Base-by-base conservation (phyloP, 2,797 vertebrate genomes). In the Thaleichthys pacificus region DNA sequence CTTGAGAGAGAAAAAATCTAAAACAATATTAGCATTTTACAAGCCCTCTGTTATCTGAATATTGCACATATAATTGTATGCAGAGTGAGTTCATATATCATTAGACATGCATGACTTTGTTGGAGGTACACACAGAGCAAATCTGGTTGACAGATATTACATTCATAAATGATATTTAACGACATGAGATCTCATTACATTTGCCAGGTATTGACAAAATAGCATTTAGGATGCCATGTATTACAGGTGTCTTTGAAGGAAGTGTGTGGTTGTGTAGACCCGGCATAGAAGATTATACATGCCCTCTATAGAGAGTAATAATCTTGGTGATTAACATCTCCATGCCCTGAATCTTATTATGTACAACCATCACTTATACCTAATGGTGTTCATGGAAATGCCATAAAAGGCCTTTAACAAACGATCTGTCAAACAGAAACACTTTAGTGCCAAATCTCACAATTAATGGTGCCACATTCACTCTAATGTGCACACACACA, bases 401-500 rank as follows among this genome's bases (percentile, higher is more conserved):
- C 74, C 75, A 70, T 78, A 70, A 84, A 86, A 80, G 73, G 83
- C 77, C 80, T 83, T 76, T 35, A 65, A 66, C 30, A 62, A 51
- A 84, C 54, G 54, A 80, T 84, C 74, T 62, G 60, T 82, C 80
- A 77, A 69, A 78, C 61, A 42, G 68, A 69, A 49, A 70, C 38
- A 67, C 71, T 84, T 83, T 77, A 72, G 77, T 90, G 84, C 86
- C 87, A 87, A 87, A 85, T 86, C 66, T 72, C n/a, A 69, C 26
- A 82, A 86, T 79, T 68, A 83, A 68, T 47, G 61, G 75, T 70
- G 79, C 75, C 65, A 75, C 70, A 73, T 47, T 32, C 61, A 35
- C 61, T 51, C 28, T 8, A 6, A 51, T 3, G 35, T n/a, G 83
- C 66, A 77, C 72, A 67, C 69, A 73, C 70, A 77, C 71, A 78